Conservation (phyloP, 2,113 vertebrate genomes). For the Regulus satrapa region DNA sequence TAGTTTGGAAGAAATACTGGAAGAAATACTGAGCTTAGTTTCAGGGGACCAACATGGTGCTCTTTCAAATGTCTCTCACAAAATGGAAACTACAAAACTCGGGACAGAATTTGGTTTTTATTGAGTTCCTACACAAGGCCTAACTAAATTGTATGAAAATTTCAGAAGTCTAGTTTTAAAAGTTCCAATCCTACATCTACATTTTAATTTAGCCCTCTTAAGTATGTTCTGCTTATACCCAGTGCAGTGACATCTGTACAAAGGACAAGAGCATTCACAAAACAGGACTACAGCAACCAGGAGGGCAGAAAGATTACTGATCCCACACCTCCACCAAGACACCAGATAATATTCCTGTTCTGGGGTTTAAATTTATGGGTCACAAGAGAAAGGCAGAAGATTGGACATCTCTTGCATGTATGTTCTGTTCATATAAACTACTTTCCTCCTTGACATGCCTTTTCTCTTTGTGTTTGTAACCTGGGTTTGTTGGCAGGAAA, state of each 20-base stretch:
- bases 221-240: background rate
- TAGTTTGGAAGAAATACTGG: background rate
- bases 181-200: background rate
- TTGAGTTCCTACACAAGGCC: background rate
- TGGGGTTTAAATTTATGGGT: background rate
- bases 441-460: background rate
- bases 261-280: background rate
- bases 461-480: background rate
- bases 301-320: background rate
- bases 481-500: background rate
- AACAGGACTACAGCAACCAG: background rate
- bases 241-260: background rate
- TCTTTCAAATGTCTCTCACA: background rate
- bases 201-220: background rate
- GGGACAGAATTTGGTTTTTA: background rate
- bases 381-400: background rate
- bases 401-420: background rate
- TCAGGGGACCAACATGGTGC: background rate
- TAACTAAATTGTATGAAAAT: background rate
- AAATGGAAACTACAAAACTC: background rate
- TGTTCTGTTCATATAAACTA: background rate
- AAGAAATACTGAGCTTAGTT: no score
- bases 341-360: background rate
- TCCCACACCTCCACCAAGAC: background rate
- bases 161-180: background rate